Conservation (phyloP, 2,888 invertebrate species). For the Argynnis bischoffii region DNA sequence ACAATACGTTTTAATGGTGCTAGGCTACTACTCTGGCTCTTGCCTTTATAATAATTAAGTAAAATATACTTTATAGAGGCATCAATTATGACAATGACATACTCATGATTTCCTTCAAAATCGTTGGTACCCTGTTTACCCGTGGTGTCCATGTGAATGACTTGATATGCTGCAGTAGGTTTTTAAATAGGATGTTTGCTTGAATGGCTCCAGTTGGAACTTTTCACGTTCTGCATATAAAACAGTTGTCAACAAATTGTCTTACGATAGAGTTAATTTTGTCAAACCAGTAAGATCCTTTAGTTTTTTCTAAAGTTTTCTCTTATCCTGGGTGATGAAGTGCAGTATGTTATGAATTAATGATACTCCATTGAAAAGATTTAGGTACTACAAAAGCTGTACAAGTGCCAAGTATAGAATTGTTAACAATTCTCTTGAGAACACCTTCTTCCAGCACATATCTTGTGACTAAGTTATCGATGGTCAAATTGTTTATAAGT, state of each 20-base stretch:
- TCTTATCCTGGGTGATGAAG: constrained; percentile 37
- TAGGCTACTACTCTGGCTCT: constrained; percentile 28
- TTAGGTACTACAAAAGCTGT: constrained; percentile 35
- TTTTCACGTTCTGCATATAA: constrained; percentile 41
- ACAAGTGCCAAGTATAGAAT: too few relatives aligned
- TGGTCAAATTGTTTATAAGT: too few relatives aligned
- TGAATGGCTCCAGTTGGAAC: constrained; percentile 38
- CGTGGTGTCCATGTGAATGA: constrained; percentile 39
- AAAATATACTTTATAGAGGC: constrained; percentile 34
- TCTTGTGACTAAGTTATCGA: too few relatives aligned
- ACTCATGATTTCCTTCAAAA: constrained; percentile 27
- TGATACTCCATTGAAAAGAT: constrained; percentile 44
- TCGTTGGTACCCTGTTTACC: constrained; percentile 37
- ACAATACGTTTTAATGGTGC: constrained; percentile 30
- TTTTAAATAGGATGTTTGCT: constrained; percentile 39
- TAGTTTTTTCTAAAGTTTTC: constrained; percentile 28
- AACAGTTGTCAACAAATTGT: too few relatives aligned
- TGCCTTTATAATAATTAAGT: constrained; percentile 25
- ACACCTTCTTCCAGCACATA: too few relatives aligned
- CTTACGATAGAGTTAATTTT: too few relatives aligned
- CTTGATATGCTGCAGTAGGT: constrained; percentile 22
- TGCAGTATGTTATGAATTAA: constrained; percentile 39
- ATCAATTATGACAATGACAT: constrained; percentile 41
- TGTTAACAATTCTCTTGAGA: too few relatives aligned
- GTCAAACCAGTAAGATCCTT: too few relatives aligned